These are phyloP conservation scores for Hanleya hanleyi DNA, from an alignment of 2,888 invertebrate species.

Conservation along the genomic window DNA sequence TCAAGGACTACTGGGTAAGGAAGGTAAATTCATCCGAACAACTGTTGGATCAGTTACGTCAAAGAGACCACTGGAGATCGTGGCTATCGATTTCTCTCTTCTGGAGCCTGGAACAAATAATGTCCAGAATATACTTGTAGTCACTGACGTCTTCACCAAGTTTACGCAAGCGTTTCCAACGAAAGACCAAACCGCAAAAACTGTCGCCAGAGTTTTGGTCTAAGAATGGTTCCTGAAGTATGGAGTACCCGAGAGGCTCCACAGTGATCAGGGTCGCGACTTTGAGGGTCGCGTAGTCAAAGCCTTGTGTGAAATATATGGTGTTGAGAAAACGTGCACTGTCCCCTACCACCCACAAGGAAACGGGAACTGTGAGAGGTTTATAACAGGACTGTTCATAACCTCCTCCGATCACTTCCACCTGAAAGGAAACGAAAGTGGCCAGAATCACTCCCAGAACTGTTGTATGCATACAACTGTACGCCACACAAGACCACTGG, in stretches of 20 bases:
- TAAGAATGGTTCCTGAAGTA: slow-evolving; percentile 39
- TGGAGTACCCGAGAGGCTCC: slow-evolving; percentile 40
- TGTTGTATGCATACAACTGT: slow-evolving; percentile 23
- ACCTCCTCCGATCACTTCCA: slow-evolving; percentile 21
- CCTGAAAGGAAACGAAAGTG: slow-evolving; percentile 32
- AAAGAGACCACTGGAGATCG: not conserved
- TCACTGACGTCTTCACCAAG: slow-evolving; percentile 36
- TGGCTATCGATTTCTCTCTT: not conserved
- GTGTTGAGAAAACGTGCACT: slow-evolving; percentile 35
- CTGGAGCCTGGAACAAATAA: not conserved
- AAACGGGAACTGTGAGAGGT: slow-evolving; percentile 42
- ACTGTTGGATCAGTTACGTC: not conserved
- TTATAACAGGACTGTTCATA: slow-evolving; percentile 41
- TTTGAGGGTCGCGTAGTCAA: slow-evolving; percentile 36
- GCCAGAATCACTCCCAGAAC: slow-evolving; percentile 33
- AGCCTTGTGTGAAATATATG: slow-evolving; percentile 36
- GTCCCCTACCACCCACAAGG: slow-evolving; percentile 42
- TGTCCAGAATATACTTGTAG: slow-evolving; percentile 14
- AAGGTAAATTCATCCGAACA: not conserved
- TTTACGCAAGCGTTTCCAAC: slow-evolving; percentile 41
- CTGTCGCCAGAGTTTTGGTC: slow-evolving; percentile 39
- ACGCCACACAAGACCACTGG: slow-evolving; percentile 21
- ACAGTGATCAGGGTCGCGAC: slow-evolving; percentile 40
- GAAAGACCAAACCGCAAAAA: slow-evolving; percentile 37
- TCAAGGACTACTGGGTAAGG: not conserved